phyloP scores from a whole-genome alignment of 1,140 invertebrate genomes.

The Trinorchestia longiramus region DNA sequence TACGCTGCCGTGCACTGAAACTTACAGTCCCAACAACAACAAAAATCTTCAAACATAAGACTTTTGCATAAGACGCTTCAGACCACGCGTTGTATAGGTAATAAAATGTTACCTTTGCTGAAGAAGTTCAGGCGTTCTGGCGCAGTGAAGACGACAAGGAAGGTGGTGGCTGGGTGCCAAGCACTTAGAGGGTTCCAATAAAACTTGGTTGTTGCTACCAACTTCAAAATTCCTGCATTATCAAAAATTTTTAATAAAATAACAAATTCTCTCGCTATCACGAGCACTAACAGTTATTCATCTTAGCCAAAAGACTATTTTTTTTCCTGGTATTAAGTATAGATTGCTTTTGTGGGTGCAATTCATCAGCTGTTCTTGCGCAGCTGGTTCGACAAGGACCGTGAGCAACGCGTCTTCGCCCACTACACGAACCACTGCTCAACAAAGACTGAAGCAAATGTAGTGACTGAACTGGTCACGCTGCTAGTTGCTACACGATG shows the following conservation, averaged over 20 bases:
- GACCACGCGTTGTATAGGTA: not conserved
- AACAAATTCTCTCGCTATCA: not conserved
- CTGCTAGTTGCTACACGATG: not conserved
- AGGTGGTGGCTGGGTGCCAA: not conserved
- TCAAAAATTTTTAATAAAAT: not conserved
- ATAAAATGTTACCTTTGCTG: not conserved
- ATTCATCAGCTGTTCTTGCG: not conserved
- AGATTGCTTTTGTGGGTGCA: not conserved
- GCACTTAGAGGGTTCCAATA: not conserved
- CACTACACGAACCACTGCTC: not conserved
- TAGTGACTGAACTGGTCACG: not conserved
- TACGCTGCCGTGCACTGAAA: not conserved
- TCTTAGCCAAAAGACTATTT: not conserved
- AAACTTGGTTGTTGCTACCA: not conserved
- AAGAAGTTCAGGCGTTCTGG: not conserved
- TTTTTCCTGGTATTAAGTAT: not conserved
- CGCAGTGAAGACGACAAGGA: not conserved
- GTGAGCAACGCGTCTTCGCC: not conserved
- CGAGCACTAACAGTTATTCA: not conserved
- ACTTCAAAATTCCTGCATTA: not conserved
- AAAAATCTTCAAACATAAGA: not conserved
- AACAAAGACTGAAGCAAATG: slow-evolving; percentile 19
- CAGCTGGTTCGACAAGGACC: not conserved
- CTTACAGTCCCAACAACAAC: not conserved
- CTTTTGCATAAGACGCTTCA: not conserved